phyloP scores from a whole-genome alignment of 2,888 invertebrate species.

The Hypena proboscidalis region DNA sequence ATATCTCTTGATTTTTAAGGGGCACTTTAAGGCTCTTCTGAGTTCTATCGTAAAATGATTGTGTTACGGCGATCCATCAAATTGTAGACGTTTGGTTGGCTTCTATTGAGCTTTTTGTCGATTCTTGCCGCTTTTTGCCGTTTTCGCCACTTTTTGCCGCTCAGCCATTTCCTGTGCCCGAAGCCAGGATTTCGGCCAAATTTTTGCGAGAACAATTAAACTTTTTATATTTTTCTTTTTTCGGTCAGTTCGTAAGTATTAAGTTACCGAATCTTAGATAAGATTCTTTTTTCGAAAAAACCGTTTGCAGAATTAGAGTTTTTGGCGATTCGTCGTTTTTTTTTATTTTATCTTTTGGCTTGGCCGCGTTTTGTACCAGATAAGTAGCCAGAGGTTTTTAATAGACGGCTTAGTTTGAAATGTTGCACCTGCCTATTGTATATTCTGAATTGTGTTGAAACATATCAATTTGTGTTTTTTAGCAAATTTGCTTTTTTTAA shows the following conservation, averaged over 20 bases:
- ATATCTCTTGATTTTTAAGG: slow-evolving; percentile 82
- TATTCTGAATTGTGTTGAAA: slow-evolving; percentile 10
- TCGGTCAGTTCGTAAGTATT: slow-evolving; percentile 76
- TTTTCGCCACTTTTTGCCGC: slow-evolving; percentile 71
- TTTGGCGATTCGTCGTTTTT: slow-evolving; percentile 58
- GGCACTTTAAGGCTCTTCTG: slow-evolving; percentile 77
- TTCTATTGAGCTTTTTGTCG: slow-evolving; percentile 59
- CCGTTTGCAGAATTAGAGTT: slow-evolving; percentile 53
- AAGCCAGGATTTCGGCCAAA: slow-evolving; percentile 66
- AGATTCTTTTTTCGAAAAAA: slow-evolving; percentile 64
- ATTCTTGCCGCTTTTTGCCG: too few relatives aligned
- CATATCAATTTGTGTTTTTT: slow-evolving; percentile 8
- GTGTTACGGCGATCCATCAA: slow-evolving; percentile 83
- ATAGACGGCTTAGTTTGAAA: slow-evolving; percentile 26
- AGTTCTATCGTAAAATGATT: slow-evolving; percentile 74
- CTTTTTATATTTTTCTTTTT: slow-evolving; percentile 69
- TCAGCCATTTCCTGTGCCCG: slow-evolving; percentile 78
- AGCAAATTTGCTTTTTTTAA: not conserved
- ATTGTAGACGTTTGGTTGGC: slow-evolving; percentile 72
- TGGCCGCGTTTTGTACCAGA: slow-evolving; percentile 53
- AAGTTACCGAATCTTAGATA: slow-evolving; percentile 68
- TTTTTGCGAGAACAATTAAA: slow-evolving; percentile 77
- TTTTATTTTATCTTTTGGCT: slow-evolving; percentile 40
- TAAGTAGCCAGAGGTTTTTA: slow-evolving; percentile 56
- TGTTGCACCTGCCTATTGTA: slow-evolving; percentile 43